Evolutionary conservation across 2,113 vertebrate genomes (phyloP), one percentile per base, ranked within the genome.

Genomic region (Isichthys henryi): DNA sequence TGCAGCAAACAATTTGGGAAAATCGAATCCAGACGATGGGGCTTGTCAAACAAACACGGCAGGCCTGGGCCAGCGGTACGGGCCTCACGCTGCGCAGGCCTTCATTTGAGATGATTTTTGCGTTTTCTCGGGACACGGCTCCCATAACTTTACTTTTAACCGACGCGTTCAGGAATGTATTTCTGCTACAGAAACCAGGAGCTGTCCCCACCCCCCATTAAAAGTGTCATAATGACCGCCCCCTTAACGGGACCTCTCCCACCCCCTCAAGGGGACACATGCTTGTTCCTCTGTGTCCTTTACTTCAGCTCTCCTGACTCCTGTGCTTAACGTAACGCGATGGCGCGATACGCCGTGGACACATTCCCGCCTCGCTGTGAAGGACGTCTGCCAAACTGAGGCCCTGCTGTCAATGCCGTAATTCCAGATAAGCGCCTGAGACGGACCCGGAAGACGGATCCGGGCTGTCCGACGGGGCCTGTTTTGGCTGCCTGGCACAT

Each of bases 351-450:
- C 21, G 39, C 87, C 2, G 86, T 4, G 46, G 86, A 87, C 83
- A 49, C 7, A 9, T 15, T 11, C 86, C 52, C 52, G 2, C 21
- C 52, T n/a, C 35, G 56, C 52, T 53, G 56, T 88, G 87, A 66
- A 62, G 87, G 87, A 46, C 17, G 23, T 15, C 87, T 66, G 52
- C 52, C 87, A 88, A 66, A 46, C 87, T 3, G 0, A 10, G 46
- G 27, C 39, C 87, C 43, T 53, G 53, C 35, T 45, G 87, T 45
- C 17, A 66, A 3, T 62, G 53, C 52, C 7, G 21, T 88, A 88
- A 88, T 88, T 88, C 87, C 87, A 88, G 87, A 88, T 88, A 66
- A 88, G 87, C 87, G 39, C 35, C 35, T 50, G 56, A 46, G 56
- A 88, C 21, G 3, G 53, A 50, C 27, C 56, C 19, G 11, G 53